A percentile compares a stretch with the other conserved stretches of the same genome.
Evolutionary conservation across 2,113 vertebrate species (phyloP).

Genomic region (Chelonoidis abingdonii): DNA sequence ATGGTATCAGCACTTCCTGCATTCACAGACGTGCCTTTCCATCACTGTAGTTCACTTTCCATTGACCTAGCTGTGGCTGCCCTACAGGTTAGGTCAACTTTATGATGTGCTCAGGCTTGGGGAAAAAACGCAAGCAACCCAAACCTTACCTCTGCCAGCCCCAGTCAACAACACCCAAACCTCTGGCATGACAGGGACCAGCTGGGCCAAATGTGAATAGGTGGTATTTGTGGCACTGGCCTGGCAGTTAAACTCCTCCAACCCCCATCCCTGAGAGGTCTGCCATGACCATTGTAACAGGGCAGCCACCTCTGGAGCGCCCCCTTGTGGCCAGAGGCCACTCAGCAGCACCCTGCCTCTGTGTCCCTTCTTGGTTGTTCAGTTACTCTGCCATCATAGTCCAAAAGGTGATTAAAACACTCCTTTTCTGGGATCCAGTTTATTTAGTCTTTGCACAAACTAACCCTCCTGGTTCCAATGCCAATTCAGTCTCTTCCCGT

Average conservation of each 20-base stretch:
- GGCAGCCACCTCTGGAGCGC: not conserved
- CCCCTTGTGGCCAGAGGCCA: not conserved
- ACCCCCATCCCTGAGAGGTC: not conserved
- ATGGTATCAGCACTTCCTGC: not conserved
- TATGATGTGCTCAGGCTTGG: not conserved
- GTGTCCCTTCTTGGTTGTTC: not conserved
- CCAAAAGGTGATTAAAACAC: not conserved
- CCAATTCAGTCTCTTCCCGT: not conserved
- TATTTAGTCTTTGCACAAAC: not conserved
- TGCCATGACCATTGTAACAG: not conserved
- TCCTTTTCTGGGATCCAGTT: not conserved
- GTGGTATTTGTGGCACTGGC: not conserved
- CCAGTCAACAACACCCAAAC: too few species aligned
- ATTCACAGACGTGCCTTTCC: not conserved
- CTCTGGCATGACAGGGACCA: not conserved
- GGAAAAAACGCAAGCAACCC: not conserved
- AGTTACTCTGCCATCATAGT: not conserved
- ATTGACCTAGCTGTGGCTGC: not conserved
- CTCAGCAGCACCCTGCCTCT: not conserved
- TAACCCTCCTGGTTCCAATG: not conserved
- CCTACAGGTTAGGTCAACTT: not conserved
- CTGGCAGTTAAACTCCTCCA: not conserved
- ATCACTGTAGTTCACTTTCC: not conserved
- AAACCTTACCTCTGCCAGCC: not conserved
- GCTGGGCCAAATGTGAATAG: not conserved